Evolutionary conservation across 2,113 vertebrate genomes (phyloP).

Genomic region (Aptenodytes patagonicus): DNA sequence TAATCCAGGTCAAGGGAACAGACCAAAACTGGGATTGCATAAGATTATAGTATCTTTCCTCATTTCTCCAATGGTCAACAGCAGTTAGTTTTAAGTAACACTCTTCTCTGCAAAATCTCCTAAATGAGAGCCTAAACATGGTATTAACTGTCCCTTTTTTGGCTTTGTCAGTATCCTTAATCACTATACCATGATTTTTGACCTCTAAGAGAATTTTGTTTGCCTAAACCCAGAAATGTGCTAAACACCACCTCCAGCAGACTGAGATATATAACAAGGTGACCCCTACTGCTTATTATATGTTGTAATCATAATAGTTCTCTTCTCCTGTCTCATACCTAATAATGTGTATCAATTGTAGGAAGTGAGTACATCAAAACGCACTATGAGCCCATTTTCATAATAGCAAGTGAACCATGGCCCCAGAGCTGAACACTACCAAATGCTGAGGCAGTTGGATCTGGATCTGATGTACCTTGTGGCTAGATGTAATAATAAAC

Average conservation of each 20-base stretch:
- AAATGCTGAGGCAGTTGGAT: not conserved
- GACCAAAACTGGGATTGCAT: slow-evolving; percentile 46
- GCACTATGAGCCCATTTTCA: not conserved
- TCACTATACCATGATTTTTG: slow-evolving; percentile 63
- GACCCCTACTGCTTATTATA: not conserved
- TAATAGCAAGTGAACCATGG: not conserved
- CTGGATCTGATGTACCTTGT: not conserved
- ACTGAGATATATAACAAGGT: not conserved
- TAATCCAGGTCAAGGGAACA: slow-evolving; percentile 77
- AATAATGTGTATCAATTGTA: not conserved
- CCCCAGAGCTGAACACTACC: not conserved
- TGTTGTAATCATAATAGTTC: not conserved
- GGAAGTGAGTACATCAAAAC: not conserved
- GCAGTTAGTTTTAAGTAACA: slow-evolving; percentile 67
- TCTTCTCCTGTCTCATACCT: not conserved
- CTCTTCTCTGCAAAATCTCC: slow-evolving; percentile 53
- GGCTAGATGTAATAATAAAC: not conserved
- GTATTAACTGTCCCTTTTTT: slow-evolving; percentile 78
- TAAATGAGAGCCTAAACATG: slow-evolving; percentile 77
- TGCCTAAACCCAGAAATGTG: slow-evolving; percentile 14
- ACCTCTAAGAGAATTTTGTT: slow-evolving; percentile 57
- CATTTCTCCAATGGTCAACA: slow-evolving; percentile 67
- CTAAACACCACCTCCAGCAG: not conserved
- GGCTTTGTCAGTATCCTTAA: slow-evolving; percentile 76
- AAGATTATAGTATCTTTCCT: slow-evolving; percentile 59